Evolutionary conservation across 2,888 invertebrate species (phyloP), one percentile per base, ranked within the genome.

Genomic region (Drosophila mettleri): DNA sequence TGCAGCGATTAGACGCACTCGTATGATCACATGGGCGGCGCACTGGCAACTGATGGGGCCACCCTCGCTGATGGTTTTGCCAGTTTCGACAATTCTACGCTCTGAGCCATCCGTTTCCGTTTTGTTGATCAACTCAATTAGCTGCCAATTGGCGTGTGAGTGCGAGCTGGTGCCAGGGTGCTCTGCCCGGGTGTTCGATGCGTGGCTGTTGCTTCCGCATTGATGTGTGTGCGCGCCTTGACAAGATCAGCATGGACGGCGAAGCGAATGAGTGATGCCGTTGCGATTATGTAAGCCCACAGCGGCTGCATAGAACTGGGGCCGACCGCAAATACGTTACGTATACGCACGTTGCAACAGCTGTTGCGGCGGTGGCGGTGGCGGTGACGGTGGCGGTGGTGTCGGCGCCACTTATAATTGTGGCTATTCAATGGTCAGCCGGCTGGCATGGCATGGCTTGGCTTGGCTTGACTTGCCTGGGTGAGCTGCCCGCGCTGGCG

Each of bases 331-430:
- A 58, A 66, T 69, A 80, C 73, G 86, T 83, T 88, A 83, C 88
- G 89, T 83, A 86, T 86, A 83, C 82, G 87, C 82, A 88, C 74
- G 33, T 88, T 88, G 86, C 88, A 70, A 62, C 69, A 62, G 73
- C 62, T 66, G 61, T 36, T 39, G 33, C 39, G 33, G 38, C 52
- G 48, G 22, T 41, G 48, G 53, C 31, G 34, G 18, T n/a, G 34
- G n/a, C 38, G 49, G 34, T 46, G 59, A n/a, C 24, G 24, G 24
- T 24, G 24, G 18, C 16, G 49, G 12, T 52, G 53, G 29, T 49
- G 62, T 27, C 38, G 59, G 68, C 51, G 68, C 74, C 78, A 72
- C 78, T 58, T 52, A 61, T 77, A 77, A 74, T 73, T 74, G 74
- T 61, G 61, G 61, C 78, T 72, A 66, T 77, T 77, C 73, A 73